Conservation (phyloP, 37 sponge, comb jelly and placozoan species). For the Eunapius fragilis region DNA sequence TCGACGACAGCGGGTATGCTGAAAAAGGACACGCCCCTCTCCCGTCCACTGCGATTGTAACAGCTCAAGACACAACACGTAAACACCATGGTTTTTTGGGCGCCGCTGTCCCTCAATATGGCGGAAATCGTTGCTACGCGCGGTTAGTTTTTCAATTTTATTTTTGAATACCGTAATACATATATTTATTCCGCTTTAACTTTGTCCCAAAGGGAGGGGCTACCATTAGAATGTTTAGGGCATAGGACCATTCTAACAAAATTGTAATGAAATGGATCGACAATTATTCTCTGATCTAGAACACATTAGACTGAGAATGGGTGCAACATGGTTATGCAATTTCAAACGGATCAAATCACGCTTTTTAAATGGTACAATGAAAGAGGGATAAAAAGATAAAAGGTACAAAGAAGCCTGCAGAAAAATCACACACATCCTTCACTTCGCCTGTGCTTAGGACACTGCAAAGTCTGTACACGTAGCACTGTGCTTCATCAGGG, state of each 20-base stretch:
- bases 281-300: no score
- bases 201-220: no score
- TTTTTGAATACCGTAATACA: not conserved
- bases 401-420: no score
- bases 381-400: no score
- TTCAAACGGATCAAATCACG: no score
- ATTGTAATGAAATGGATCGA: no score
- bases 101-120: not conserved
- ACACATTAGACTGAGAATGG: no score
- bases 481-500: not conserved
- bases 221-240: no score
- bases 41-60: not conserved
- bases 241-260: no score
- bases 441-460: not conserved
- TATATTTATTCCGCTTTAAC: not conserved
- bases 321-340: no score
- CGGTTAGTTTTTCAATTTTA: not conserved
- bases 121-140: not conserved
- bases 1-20: not conserved
- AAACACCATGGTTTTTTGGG: not conserved
- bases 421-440: no score
- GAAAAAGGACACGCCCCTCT: constrained; percentile 3
- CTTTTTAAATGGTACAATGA: no score
- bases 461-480: not conserved
- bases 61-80: not conserved